Evolutionary conservation across 1,140 invertebrate genomes (phyloP).

Genomic region (Drepana arcuata): DNA sequence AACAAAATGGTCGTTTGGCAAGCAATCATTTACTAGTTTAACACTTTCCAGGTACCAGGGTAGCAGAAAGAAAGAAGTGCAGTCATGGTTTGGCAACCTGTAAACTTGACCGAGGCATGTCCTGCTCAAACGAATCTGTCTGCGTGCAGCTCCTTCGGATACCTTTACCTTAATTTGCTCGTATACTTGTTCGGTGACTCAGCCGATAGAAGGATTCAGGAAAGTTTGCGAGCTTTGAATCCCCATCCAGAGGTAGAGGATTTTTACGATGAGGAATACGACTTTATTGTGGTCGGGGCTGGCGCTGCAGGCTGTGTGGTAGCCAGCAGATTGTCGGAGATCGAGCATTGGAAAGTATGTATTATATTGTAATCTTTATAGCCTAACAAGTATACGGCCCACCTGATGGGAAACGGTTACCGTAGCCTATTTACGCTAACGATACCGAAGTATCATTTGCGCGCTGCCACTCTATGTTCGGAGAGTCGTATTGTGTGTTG

Average conservation of each 20-base stretch:
- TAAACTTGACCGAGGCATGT: slow-evolving; percentile 22
- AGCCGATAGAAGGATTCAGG: slow-evolving; percentile 5
- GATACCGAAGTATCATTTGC: neutral
- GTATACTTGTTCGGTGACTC: slow-evolving; percentile 24
- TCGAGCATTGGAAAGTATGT: slow-evolving; percentile 69
- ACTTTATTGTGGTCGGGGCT: slow-evolving; percentile 33
- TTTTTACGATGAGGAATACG: slow-evolving; percentile 16
- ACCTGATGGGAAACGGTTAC: neutral
- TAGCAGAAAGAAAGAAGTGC: too few species aligned
- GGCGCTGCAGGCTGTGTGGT: slow-evolving; percentile 68
- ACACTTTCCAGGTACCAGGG: too few species aligned
- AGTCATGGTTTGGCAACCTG: slow-evolving; percentile 31
- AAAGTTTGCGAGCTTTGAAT: slow-evolving; percentile 2
- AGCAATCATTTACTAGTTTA: too few species aligned
- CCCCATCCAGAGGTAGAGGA: neutral
- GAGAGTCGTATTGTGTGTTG: neutral
- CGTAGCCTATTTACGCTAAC: neutral
- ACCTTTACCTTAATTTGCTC: slow-evolving; percentile 22
- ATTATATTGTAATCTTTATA: neutral
- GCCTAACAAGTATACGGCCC: too few species aligned
- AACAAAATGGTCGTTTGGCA: too few species aligned
- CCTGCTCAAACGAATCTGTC: slow-evolving; percentile 16
- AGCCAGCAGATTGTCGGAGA: slow-evolving; percentile 73
- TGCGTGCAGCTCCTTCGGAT: slow-evolving; percentile 24
- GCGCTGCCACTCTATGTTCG: neutral